phyloP scores from a whole-genome alignment of 2,797 vertebrate species.

The Percopsis omiscomaycus region DNA sequence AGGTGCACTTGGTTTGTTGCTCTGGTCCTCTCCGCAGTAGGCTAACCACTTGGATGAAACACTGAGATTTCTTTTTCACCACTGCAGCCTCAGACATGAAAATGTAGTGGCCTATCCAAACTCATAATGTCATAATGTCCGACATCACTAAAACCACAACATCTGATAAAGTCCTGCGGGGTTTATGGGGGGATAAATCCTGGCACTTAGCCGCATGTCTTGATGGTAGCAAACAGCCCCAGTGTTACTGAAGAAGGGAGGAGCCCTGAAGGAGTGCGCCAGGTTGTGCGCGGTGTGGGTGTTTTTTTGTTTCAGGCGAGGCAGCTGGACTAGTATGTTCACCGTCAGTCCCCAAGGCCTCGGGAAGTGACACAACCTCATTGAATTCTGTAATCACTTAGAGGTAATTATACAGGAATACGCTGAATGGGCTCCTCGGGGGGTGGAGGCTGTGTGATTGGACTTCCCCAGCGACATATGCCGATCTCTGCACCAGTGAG shows the following conservation, averaged over 20 bases:
- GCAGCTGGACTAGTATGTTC: slow-evolving; percentile 52
- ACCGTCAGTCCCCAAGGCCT: slow-evolving; percentile 58
- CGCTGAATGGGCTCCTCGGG: slow-evolving; percentile 63
- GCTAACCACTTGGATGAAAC: slow-evolving; percentile 20
- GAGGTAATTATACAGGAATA: slow-evolving; percentile 74
- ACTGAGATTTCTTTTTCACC: slow-evolving; percentile 20
- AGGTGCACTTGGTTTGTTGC: slow-evolving; percentile 22
- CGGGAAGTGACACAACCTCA: slow-evolving; percentile 53
- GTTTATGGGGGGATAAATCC: slow-evolving; percentile 43
- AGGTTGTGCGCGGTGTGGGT: slow-evolving; percentile 28
- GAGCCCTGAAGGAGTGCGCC: slow-evolving; percentile 34
- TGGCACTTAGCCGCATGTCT: slow-evolving; percentile 45
- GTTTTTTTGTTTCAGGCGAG: slow-evolving; percentile 19
- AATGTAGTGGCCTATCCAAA: slow-evolving; percentile 34
- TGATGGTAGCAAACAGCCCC: slow-evolving; percentile 42
- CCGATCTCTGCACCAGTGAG: slow-evolving; percentile 44
- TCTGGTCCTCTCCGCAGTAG: slow-evolving; percentile 11
- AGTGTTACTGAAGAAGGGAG: slow-evolving; percentile 14
- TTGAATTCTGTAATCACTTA: slow-evolving; percentile 73
- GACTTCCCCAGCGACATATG: slow-evolving; percentile 57
- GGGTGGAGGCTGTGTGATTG: slow-evolving; percentile 50
- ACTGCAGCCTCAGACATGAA: slow-evolving; percentile 1
- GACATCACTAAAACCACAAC: slow-evolving; percentile 26
- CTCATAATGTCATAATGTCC: slow-evolving; percentile 41
- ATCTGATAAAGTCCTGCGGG: slow-evolving; percentile 35